Conservation (phyloP, 2,888 invertebrate genomes). For the Rhaphigaster nebulosa region DNA sequence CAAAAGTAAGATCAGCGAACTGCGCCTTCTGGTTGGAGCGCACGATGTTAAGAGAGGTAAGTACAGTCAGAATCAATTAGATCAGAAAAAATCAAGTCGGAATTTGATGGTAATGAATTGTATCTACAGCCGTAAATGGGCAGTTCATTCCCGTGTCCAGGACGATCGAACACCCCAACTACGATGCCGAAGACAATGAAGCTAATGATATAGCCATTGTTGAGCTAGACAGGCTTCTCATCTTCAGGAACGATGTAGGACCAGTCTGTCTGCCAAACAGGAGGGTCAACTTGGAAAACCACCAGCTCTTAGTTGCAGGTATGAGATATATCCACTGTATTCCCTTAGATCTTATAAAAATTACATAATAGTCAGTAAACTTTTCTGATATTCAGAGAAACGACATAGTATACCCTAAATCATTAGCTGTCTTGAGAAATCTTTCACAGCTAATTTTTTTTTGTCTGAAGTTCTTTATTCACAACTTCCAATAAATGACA, state of each 20-base stretch:
- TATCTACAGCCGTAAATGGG: background rate
- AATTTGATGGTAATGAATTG: background rate
- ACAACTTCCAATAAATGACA: no score
- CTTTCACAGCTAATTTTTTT: no score
- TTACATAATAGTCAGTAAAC: no score
- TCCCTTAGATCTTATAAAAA: no score
- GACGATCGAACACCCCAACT: conserved; percentile 61
- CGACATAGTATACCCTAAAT: no score
- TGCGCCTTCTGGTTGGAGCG: conserved; percentile 57
- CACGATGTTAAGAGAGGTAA: conserved; percentile 58
- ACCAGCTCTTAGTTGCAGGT: conserved; percentile 60
- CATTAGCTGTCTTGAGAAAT: no score
- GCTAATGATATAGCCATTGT: conserved; percentile 61
- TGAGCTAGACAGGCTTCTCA: conserved; percentile 50
- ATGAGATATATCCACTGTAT: background rate
- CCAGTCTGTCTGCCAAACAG: conserved; percentile 97
- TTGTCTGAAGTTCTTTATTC: no score
- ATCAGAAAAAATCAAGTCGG: background rate
- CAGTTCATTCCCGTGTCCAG: conserved; percentile 10
- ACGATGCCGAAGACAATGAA: conserved; percentile 48
- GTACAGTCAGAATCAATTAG: background rate
- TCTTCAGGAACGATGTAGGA: conserved; percentile 80
- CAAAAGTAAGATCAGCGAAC: conserved; percentile 11
- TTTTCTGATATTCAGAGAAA: no score
- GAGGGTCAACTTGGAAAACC: conserved; percentile 73